phyloP scores from a whole-genome alignment of 2,797 vertebrate genomes.

The Acridotheres tristis region DNA sequence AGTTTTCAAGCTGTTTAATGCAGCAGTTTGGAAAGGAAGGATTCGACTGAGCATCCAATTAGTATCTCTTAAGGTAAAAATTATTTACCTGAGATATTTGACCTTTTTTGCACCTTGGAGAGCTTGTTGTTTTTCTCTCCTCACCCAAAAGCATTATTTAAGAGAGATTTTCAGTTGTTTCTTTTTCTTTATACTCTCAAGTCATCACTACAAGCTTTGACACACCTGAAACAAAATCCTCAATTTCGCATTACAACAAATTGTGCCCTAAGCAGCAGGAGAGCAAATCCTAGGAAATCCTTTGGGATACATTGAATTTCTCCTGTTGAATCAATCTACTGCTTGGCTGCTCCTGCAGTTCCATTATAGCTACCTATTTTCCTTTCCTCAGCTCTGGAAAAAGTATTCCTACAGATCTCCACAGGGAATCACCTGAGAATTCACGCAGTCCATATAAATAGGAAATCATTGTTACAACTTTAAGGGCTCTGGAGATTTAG shows the following conservation, averaged over 20 bases:
- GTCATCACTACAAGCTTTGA: constrained; percentile 48
- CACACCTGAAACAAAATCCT: constrained; percentile 67
- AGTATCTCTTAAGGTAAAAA: neutral
- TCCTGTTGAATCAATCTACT: constrained; percentile 76
- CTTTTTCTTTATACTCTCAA: constrained; percentile 33
- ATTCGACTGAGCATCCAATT: neutral
- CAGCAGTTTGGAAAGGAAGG: neutral
- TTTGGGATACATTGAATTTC: constrained; percentile 71
- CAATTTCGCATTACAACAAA: constrained; percentile 73
- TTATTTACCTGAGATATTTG: neutral
- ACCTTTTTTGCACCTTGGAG: neutral
- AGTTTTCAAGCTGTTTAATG: constrained; percentile 20
- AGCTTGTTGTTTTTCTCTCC: neutral
- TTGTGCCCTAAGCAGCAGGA: constrained; percentile 60
- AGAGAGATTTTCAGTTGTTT: constrained; percentile 15
- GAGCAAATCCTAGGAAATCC: constrained; percentile 68
- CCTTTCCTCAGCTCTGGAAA: constrained; percentile 59
- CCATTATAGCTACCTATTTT: constrained; percentile 69
- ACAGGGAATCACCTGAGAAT: constrained; percentile 61
- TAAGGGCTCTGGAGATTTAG: constrained; percentile 37
- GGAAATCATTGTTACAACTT: constrained; percentile 30
- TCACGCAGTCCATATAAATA: constrained; percentile 33
- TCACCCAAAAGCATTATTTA: constrained; percentile 37
- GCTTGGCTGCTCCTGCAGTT: constrained; percentile 69
- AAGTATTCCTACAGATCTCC: constrained; percentile 53